Percentiles rank a stretch among this genome's conserved stretches.
phyloP scores from a whole-genome alignment of 1,140 invertebrate genomes.

The Diorhabda carinulata region DNA sequence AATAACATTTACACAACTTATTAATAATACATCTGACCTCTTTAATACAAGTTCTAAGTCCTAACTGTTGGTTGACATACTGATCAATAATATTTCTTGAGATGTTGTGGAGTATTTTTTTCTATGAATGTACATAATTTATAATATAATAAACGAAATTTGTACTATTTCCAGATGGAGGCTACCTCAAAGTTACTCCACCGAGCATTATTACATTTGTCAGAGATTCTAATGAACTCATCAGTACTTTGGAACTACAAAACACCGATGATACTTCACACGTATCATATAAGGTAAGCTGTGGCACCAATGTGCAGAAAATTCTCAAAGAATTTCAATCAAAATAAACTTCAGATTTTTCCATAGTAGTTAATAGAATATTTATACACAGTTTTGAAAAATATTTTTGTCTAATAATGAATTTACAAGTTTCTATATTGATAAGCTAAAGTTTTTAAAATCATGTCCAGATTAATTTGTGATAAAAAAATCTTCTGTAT shows the following conservation, averaged over 20 bases:
- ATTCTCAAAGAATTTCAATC: not conserved
- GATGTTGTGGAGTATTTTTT: too few species aligned
- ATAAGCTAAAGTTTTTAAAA: too few species aligned
- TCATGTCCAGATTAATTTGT: too few species aligned
- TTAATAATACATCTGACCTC: too few species aligned
- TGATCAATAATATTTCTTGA: too few species aligned
- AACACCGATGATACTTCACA: conserved; percentile 60
- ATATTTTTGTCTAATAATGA: not conserved
- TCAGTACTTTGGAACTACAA: conserved; percentile 62
- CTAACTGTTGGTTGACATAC: too few species aligned
- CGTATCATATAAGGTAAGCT: conserved; percentile 69
- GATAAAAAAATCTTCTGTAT: conserved; percentile 19
- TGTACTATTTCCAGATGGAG: conserved; percentile 42
- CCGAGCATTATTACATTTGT: conserved; percentile 62
- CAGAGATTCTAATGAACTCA: conserved; percentile 60
- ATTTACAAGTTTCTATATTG: not conserved
- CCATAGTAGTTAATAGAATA: not conserved
- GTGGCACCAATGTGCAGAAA: not conserved
- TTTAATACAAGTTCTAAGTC: too few species aligned
- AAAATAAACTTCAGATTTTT: not conserved
- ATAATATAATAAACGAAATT: not conserved
- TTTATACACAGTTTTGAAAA: not conserved
- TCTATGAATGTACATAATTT: too few species aligned
- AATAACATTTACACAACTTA: too few species aligned
- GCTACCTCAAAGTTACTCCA: conserved; percentile 54